A percentile compares a stretch with the other conserved stretches of the same genome.
Conservation (phyloP, 2,113 vertebrate genomes). For the Corythaixoides concolor region DNA sequence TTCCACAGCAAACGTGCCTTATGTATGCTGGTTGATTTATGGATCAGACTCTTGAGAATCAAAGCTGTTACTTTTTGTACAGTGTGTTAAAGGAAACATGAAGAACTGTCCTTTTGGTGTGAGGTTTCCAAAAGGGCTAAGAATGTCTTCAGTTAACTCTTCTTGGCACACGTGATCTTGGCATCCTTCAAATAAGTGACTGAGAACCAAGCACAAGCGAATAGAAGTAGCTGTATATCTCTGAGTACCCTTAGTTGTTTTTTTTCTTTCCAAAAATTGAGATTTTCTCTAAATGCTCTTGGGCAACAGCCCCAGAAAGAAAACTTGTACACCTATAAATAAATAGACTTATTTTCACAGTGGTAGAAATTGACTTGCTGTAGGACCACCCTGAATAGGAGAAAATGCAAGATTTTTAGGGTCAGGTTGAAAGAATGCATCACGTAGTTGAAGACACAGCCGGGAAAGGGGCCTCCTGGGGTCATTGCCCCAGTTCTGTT, state of each 20-base stretch:
- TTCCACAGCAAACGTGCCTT: background rate
- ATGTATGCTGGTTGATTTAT: background rate
- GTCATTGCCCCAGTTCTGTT: background rate
- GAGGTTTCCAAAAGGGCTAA: background rate
- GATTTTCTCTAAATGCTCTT: background rate
- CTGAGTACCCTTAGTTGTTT: background rate
- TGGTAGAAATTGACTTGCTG: background rate
- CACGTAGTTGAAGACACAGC: fast-evolving
- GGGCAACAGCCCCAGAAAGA: background rate
- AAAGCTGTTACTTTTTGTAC: slow-evolving; percentile 7
- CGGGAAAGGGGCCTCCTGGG: background rate
- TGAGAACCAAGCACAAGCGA: background rate
- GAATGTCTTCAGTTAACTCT: slow-evolving; percentile 9
- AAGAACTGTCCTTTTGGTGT: slow-evolving; percentile 28
- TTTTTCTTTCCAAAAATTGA: background rate
- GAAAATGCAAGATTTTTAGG: background rate
- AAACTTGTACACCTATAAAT: background rate
- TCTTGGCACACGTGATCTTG: background rate
- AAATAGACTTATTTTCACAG: background rate
- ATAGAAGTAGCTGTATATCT: background rate
- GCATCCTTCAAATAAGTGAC: background rate
- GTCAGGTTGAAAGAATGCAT: background rate
- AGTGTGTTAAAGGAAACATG: background rate
- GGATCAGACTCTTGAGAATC: slow-evolving; percentile 1
- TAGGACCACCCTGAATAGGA: background rate